These are phyloP conservation scores for Bombyx huttoni DNA, from an alignment of 2,888 invertebrate species.

Conservation along the genomic window DNA sequence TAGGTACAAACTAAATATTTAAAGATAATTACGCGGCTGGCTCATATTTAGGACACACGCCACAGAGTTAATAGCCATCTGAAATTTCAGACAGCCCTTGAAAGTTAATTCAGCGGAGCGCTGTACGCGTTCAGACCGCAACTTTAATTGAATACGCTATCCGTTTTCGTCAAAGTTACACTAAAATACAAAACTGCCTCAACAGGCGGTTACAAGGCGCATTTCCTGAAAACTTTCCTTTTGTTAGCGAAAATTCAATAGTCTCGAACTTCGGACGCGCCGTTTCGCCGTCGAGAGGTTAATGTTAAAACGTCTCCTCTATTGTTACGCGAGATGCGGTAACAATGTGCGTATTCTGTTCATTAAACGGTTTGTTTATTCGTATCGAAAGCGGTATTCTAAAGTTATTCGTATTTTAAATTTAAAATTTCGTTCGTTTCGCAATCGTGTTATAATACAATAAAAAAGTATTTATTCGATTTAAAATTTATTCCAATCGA, in stretches of 20 bases:
- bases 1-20: no score
- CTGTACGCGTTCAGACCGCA: conserved; percentile 17
- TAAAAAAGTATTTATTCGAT: background rate
- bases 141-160: conserved; percentile 41
- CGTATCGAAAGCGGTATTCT: no score
- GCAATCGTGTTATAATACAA: no score
- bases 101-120: no score
- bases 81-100: no score
- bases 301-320: conserved; percentile 8
- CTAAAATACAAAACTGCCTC: conserved; percentile 43
- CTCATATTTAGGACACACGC: no score
- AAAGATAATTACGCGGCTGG: no score
- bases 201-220: conserved; percentile 39
- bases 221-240: conserved; percentile 60
- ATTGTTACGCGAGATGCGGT: background rate
- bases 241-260: conserved; percentile 61
- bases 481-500: background rate
- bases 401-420: no score
- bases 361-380: background rate
- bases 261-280: conserved; percentile 44
- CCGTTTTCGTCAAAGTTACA: conserved; percentile 49
- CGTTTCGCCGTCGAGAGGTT: conserved; percentile 35
- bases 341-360: background rate
- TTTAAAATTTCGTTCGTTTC: no score
- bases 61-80: no score